These are phyloP conservation scores for Poecilus cupreus DNA, from an alignment of 2,888 invertebrate species.

Conservation along the genomic window DNA sequence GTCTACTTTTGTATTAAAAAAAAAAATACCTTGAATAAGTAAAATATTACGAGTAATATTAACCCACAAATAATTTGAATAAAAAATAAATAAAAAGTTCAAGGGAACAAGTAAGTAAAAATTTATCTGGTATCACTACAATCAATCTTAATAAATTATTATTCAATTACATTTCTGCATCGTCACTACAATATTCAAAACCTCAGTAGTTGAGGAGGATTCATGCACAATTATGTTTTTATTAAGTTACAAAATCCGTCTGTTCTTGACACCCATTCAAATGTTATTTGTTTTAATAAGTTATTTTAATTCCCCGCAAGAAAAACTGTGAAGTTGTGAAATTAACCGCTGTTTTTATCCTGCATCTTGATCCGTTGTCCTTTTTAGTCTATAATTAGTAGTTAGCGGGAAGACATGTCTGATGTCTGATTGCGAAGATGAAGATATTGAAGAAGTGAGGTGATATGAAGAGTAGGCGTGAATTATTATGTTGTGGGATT, in stretches of 20 bases:
- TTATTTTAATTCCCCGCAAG: conserved; percentile 27
- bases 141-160: conserved; percentile 9
- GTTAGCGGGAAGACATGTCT: not conserved
- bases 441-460: not conserved
- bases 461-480: conserved; percentile 12
- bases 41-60: not conserved
- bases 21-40: conserved; percentile 1
- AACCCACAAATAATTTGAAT: conserved; percentile 17
- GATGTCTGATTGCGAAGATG: conserved; percentile 5
- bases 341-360: conserved; percentile 12
- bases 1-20: no score
- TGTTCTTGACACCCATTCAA: conserved; percentile 54
- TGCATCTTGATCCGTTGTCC: conserved; percentile 21
- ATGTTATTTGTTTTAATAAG: conserved; percentile 50
- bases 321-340: conserved; percentile 12
- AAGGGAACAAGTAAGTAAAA: conserved; percentile 1
- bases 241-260: conserved; percentile 51
- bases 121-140: not conserved
- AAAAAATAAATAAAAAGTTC: conserved; percentile 1
- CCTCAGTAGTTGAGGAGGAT: conserved; percentile 35
- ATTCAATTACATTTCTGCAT: not conserved
- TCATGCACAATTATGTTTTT: conserved; percentile 50
- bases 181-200: conserved; percentile 4
- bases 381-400: conserved; percentile 25
- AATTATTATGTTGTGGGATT: conserved; percentile 24